Conservation (phyloP, 2,797 vertebrate species). For the Paramormyrops hopkinsi region DNA sequence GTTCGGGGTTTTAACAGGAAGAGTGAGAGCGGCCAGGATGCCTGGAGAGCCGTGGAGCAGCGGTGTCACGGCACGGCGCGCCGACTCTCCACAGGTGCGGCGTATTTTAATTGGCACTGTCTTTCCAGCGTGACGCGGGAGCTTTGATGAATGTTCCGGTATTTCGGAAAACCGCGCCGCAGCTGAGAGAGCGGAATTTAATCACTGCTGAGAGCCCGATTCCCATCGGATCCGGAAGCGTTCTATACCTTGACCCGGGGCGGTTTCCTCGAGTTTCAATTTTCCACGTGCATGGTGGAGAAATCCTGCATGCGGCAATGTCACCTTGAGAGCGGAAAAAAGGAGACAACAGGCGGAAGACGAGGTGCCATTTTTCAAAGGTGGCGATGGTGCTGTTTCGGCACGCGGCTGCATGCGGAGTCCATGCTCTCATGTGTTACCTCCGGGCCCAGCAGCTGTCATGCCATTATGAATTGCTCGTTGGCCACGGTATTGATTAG, state of each 20-base stretch:
- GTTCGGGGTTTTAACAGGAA: background rate
- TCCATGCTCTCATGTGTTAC: conserved; percentile 35
- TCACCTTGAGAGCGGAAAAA: background rate
- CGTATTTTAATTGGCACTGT: background rate
- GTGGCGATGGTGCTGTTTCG: conserved; percentile 4
- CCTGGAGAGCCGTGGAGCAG: background rate
- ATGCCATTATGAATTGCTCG: conserved; percentile 60
- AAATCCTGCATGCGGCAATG: background rate
- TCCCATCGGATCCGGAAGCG: background rate
- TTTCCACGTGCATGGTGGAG: background rate
- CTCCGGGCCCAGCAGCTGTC: conserved; percentile 51
- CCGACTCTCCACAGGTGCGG: background rate
- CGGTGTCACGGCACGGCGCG: too few species aligned
- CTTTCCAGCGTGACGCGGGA: background rate
- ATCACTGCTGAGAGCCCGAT: background rate
- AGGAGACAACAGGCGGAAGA: background rate
- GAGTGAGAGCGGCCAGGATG: background rate
- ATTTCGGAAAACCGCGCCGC: background rate
- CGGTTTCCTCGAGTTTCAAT: background rate
- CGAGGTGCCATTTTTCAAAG: background rate
- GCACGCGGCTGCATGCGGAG: conserved; percentile 46
- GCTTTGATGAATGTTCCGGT: conserved; percentile 15
- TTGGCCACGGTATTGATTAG: conserved; percentile 64
- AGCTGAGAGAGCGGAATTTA: conserved; percentile 9
- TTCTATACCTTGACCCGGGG: background rate